Evolutionary conservation across 2,113 vertebrate species (phyloP).

Genomic region (Caranx melampygus): DNA sequence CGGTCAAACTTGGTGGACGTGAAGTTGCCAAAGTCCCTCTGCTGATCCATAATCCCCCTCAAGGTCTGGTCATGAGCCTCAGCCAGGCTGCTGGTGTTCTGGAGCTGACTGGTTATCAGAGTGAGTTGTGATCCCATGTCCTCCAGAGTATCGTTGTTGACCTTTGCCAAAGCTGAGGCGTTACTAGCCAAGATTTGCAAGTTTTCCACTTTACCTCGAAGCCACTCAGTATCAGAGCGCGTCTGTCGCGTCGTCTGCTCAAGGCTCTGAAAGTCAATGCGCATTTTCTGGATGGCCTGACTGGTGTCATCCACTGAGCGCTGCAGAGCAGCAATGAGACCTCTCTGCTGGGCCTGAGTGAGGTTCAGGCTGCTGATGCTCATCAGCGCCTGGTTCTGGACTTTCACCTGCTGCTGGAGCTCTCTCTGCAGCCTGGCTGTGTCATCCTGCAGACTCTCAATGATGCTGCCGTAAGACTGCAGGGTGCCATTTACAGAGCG

Average conservation of each 20-base stretch:
- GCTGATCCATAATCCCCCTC: conserved; percentile 90
- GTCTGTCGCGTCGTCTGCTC: conserved; percentile 90
- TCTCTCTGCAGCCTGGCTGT: conserved; percentile 88
- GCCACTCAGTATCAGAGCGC: conserved; percentile 89
- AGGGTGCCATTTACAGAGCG: conserved; percentile 91
- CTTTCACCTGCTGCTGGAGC: conserved; percentile 89
- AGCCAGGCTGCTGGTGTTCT: conserved; percentile 90
- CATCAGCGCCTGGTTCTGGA: conserved; percentile 87
- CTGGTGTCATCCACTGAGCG: conserved; percentile 91
- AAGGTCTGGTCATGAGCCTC: conserved; percentile 90
- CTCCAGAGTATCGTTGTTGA: conserved; percentile 92
- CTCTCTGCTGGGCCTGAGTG: conserved; percentile 92
- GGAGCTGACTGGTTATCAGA: conserved; percentile 87
- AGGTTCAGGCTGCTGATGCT: conserved; percentile 91
- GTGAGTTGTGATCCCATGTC: conserved; percentile 90
- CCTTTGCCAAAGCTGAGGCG: conserved; percentile 88
- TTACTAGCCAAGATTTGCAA: conserved; percentile 89
- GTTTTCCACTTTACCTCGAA: conserved; percentile 90
- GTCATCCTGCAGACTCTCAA: conserved; percentile 89
- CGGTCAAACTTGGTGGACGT: conserved; percentile 87
- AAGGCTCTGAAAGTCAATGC: conserved; percentile 90
- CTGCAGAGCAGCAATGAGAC: conserved; percentile 87
- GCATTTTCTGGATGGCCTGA: conserved; percentile 90
- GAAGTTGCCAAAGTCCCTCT: conserved; percentile 89
- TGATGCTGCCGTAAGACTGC: conserved; percentile 86